phyloP scores from a whole-genome alignment of 30 jellyfish, hydroid and myxozoan genomes.

The Catostylus mosaicus region DNA sequence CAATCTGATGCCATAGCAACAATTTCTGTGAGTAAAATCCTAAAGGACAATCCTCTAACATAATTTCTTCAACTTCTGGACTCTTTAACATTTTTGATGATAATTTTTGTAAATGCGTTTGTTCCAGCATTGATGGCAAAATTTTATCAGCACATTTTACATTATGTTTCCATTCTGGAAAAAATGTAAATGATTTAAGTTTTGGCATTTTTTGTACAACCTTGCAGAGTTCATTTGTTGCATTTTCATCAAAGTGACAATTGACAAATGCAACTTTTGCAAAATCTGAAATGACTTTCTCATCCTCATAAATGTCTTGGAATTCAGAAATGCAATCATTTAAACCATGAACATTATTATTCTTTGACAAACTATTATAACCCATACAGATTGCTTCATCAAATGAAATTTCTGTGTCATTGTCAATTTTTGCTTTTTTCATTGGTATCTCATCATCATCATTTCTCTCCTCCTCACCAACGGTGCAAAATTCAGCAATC shows the following conservation, averaged over 20 bases:
- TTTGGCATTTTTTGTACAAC: neutral
- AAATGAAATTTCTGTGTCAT: neutral
- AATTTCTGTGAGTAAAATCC: slow-evolving; percentile 8
- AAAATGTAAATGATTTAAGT: slow-evolving; percentile 4
- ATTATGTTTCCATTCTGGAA: slow-evolving; percentile 23
- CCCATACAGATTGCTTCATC: slow-evolving; percentile 10
- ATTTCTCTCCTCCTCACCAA: neutral
- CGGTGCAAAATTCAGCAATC: neutral
- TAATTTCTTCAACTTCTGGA: neutral
- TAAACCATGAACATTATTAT: neutral
- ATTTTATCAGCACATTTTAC: neutral
- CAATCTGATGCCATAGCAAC: slow-evolving; percentile 18
- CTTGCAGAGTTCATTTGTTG: neutral
- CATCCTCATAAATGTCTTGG: neutral
- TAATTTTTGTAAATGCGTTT: neutral
- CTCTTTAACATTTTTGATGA: neutral
- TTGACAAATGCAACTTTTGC: neutral
- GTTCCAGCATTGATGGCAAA: neutral
- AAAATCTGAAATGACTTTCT: neutral
- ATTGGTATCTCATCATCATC: neutral
- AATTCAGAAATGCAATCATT: neutral
- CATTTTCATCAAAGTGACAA: slow-evolving; percentile 10
- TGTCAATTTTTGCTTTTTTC: neutral
- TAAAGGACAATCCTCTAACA: slow-evolving; percentile 6
- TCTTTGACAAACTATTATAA: neutral